phyloP scores from a whole-genome alignment of 2,113 vertebrate genomes.

The Psilopogon haemacephalus region DNA sequence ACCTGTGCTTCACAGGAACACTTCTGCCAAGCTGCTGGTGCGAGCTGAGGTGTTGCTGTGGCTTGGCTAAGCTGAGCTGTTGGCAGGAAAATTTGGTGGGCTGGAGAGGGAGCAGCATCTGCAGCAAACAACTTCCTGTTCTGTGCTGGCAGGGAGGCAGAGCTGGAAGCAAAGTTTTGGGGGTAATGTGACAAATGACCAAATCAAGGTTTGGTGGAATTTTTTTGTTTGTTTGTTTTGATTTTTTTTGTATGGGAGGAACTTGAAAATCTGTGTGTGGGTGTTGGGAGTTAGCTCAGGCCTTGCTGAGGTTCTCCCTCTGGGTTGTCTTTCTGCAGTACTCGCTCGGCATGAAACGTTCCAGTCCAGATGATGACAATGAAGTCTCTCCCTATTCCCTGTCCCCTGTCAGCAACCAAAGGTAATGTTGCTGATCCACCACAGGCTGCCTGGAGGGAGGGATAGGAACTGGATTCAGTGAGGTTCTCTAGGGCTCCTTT shows the following conservation, averaged over 20 bases:
- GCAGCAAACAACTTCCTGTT: not conserved
- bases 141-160: not conserved
- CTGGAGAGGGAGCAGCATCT: not conserved
- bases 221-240: not conserved
- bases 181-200: not conserved
- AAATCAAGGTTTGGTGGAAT: not conserved
- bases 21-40: not conserved
- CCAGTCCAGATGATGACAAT: conserved; percentile 92
- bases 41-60: not conserved
- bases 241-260: not conserved
- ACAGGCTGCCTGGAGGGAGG: not conserved
- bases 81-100: not conserved
- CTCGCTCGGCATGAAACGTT: conserved; percentile 90
- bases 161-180: not conserved
- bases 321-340: conserved; percentile 77
- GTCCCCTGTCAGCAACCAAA: conserved; percentile 98
- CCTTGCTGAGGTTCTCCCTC: not conserved
- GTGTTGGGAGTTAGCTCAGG: not conserved
- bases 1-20: fast-evolving
- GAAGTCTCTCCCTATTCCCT: conserved; percentile 95
- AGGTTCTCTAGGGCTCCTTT: not conserved
- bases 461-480: not conserved
- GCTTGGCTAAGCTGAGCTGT: not conserved
- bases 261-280: not conserved
- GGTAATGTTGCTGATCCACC: conserved; percentile 70